Percentiles rank a stretch among this genome's conserved stretches.
phyloP scores from a whole-genome alignment of 2,888 invertebrate species.

The Ormyrus labotus region DNA sequence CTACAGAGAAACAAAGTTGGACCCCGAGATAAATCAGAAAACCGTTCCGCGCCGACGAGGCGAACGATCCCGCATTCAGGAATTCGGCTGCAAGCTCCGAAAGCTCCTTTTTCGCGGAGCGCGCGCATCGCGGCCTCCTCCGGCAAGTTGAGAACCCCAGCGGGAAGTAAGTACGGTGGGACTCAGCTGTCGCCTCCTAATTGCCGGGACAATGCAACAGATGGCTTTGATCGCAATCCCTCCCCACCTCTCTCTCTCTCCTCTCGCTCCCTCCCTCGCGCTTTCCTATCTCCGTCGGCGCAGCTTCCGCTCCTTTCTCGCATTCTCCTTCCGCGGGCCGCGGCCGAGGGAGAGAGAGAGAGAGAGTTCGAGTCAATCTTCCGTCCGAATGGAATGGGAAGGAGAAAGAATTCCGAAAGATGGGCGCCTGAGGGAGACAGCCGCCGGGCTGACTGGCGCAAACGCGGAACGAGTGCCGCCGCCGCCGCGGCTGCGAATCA shows the following conservation, averaged over 20 bases:
- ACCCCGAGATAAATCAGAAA: too few species aligned
- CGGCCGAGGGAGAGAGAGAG: too few species aligned
- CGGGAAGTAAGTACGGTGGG: conserved; percentile 67
- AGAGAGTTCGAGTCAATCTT: conserved; percentile 50
- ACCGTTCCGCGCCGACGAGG: too few species aligned
- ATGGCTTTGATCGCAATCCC: conserved; percentile 76
- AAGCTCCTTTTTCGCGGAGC: conserved; percentile 25
- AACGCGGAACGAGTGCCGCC: neutral
- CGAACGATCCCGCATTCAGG: neutral
- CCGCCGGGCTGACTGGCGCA: neutral
- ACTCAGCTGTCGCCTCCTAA: conserved; percentile 76
- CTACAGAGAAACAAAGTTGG: too few species aligned
- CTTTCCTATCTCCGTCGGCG: neutral
- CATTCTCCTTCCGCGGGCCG: neutral
- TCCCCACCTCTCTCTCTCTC: conserved; percentile 58
- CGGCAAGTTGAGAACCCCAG: conserved; percentile 69
- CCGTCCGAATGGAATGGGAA: conserved; percentile 38
- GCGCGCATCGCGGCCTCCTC: neutral
- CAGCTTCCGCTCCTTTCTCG: neutral
- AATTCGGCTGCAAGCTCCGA: neutral
- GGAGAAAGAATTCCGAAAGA: conserved; percentile 45
- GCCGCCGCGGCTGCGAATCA: conserved; percentile 29
- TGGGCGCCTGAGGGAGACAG: conserved; percentile 15
- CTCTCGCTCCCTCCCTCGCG: conserved; percentile 25
- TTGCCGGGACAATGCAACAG: conserved; percentile 76